Evolutionary conservation across 1,140 invertebrate genomes (phyloP), one percentile per base, ranked within the genome.

Genomic region (Drosophila burlai): DNA sequence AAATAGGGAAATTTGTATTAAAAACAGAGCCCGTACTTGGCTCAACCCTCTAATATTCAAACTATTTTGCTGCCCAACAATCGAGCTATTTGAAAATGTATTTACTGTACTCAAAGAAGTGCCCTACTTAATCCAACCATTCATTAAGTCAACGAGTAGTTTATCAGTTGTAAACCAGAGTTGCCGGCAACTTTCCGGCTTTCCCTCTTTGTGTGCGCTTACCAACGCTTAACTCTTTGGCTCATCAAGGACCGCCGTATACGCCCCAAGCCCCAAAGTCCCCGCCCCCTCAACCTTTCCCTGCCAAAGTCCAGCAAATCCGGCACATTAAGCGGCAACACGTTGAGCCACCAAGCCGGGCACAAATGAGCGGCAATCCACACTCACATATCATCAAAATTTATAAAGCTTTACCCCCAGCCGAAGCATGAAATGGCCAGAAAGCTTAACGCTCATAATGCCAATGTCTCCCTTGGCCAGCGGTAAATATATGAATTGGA

Each of bases 401-500:
- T 76, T 87, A 86, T 83, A 86, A 87, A 87, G 83, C 83, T 71
- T 80, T 71, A 52, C 43, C 40, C 76, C 54, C 75, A 49, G 63
- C 46, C 57, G 59, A 54, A 55, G 64, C 81, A 62, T 59, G 59
- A 75, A 83, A 77, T 83, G 82, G 62, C 84, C 73, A 59, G 71
- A 80, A 83, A 83, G 84, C 83, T 89, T 87, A 87, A 68, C 58
- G 80, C 76, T 79, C 71, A 87, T 85, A 86, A 85, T 85, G 69
- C 83, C 80, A 77, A 74, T 78, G 81, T 81, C 84, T 66, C 67
- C 64, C 45, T 52, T 21, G 77, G 77, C 76, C 77, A 81, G 83
- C 84, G 84, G 84, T 89, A 87, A 89, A 87, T 87, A 89, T 87
- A 87, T 87, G 84, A 87, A 87, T 87, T 89, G 84, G 84, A 72